Base-by-base conservation (phyloP, 1,140 invertebrate species). In the Drosophila mauritiana region DNA sequence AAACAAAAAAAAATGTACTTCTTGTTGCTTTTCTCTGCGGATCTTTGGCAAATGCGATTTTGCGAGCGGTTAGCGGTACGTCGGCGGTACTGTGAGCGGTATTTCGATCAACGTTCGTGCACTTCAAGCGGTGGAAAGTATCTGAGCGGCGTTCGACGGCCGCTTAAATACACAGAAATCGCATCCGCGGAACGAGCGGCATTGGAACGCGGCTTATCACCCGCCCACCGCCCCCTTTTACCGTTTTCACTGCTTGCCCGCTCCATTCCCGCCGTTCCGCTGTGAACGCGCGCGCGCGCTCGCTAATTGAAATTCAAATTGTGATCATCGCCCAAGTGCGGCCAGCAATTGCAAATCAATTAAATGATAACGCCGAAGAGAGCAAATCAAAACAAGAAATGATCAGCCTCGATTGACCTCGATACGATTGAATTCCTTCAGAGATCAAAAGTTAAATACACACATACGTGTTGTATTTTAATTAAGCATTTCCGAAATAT, bases 81-180 rank as follows among this genome's bases (percentile, higher is more conserved):
- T 13, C 12, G 37, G 37, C 37, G 40, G 40, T 15, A 42, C 15
- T 15, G 8, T 45, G 11, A 45, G 17, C 56, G 43, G 43, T 45
- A 40, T 57, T 25, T 57, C 27, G 55, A 45, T 57, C 22, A 65
- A 69, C 68, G 68, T 84, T 77, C 73, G 69, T 63, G 63, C 77
- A 73, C 73, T 78, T 43, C 56, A 73, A 77, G 69, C 76, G 70
- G 73, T 80, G 85, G 62, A 84, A 84, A 84, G 84, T 88, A 80
- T 88, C 73, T 88, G 84, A 88, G 80, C 62, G 59, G 61, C 63
- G 68, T 62, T 73, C 67, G 61, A 69, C 84, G 76, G 49, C 56
- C 73, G 83, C 83, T 88, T 88, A 88, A 88, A 88, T 88, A 88
- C 80, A 70, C 61, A 43, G 57, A 76, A 74, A 53, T 37, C 39